Evolutionary conservation across 2,113 vertebrate genomes (phyloP).

Genomic region (Cephalopterus ornatus): DNA sequence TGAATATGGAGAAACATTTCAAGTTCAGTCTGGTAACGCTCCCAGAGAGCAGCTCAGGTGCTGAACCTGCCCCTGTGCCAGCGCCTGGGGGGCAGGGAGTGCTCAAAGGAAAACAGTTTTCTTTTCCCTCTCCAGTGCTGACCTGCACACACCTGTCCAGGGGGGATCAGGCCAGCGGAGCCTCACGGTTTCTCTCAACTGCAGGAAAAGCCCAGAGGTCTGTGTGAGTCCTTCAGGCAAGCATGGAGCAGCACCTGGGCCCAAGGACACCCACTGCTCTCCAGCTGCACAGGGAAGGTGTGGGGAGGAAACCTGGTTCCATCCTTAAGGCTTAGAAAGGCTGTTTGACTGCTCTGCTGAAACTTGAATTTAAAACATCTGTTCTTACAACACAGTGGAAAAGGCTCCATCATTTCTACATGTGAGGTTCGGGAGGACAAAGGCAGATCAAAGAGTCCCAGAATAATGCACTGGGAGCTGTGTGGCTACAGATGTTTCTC

Average conservation of each 20-base stretch:
- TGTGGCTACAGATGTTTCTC: not conserved
- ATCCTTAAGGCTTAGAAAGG: not conserved
- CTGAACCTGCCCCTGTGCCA: accelerated
- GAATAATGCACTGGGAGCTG: not conserved
- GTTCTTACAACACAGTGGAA: not conserved
- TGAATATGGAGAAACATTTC: not conserved
- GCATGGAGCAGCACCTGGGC: not conserved
- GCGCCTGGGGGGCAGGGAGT: accelerated
- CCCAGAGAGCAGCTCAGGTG: accelerated
- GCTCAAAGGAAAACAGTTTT: not conserved
- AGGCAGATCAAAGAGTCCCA: not conserved
- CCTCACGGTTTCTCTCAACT: accelerated
- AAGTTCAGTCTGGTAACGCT: not conserved
- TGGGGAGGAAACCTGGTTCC: not conserved
- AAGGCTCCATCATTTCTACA: not conserved
- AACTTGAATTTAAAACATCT: slow-evolving; percentile 16
- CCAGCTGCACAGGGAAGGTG: not conserved
- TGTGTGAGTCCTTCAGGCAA: accelerated
- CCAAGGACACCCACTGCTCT: not conserved
- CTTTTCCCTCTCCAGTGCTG: not conserved
- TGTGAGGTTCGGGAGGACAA: not conserved
- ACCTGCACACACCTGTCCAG: accelerated
- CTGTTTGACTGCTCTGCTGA: not conserved
- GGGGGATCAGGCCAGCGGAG: not conserved
- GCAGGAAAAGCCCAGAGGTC: not conserved